These are phyloP conservation scores for Polyommatus iphigenia DNA, from an alignment of 2,888 invertebrate genomes.

Conservation along the genomic window DNA sequence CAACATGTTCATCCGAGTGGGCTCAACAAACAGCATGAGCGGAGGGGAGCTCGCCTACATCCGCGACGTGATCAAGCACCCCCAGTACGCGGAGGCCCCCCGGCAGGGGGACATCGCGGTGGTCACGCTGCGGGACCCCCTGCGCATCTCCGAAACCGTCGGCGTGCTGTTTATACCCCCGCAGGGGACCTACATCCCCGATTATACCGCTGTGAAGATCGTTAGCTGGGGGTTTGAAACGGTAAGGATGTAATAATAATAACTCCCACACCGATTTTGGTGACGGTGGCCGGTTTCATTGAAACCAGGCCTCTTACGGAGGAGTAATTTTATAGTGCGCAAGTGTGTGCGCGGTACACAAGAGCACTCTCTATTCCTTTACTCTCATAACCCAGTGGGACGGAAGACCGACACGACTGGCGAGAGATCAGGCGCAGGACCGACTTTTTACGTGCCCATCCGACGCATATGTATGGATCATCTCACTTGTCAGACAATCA, in stretches of 20 bases:
- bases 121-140: conserved; percentile 40
- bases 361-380: too few relatives aligned
- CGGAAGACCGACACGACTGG: too few relatives aligned
- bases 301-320: too few relatives aligned
- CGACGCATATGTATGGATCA: too few relatives aligned
- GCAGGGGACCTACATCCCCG: conserved; percentile 46
- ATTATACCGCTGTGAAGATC: conserved; percentile 47
- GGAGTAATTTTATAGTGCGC: too few relatives aligned
- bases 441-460: too few relatives aligned
- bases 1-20: conserved; percentile 54
- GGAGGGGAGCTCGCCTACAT: conserved; percentile 50
- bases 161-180: conserved; percentile 54
- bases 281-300: too few relatives aligned
- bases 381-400: too few relatives aligned
- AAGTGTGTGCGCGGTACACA: too few relatives aligned
- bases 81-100: conserved; percentile 49
- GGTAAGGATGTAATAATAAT: conserved; percentile 47
- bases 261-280: too few relatives aligned
- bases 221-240: conserved; percentile 63
- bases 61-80: conserved; percentile 47
- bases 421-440: too few relatives aligned
- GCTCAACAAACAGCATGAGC: conserved; percentile 54
- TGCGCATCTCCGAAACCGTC: conserved; percentile 47
- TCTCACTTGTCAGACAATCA: too few relatives aligned
- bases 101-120: conserved; percentile 53